Evolutionary conservation across 2,797 vertebrate species (phyloP).

Genomic region (Ispidina lecontei): DNA sequence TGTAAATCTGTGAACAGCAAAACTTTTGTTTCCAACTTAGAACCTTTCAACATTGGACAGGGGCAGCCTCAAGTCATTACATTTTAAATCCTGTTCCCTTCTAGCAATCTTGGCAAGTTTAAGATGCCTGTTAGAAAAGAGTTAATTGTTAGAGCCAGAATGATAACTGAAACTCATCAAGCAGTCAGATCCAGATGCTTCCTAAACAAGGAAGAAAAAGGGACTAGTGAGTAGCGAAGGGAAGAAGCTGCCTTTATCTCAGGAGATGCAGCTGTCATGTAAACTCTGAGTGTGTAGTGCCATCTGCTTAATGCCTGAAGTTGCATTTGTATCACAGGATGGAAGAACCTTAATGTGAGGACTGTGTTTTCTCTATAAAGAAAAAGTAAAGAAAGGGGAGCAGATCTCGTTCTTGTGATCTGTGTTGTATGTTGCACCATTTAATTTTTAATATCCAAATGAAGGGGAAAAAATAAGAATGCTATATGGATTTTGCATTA

Average conservation of each 20-base stretch:
- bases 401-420: neutral
- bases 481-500: neutral
- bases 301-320: slow-evolving; percentile 44
- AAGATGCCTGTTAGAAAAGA: neutral
- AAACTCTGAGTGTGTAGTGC: neutral
- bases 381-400: neutral
- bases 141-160: neutral
- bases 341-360: neutral
- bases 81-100: neutral
- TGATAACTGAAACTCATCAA: neutral
- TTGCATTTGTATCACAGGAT: neutral
- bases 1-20: neutral
- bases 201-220: neutral
- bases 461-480: neutral
- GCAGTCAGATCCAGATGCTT: neutral
- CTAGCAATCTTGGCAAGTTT: neutral
- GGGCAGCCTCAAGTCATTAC: neutral
- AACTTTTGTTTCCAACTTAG: neutral
- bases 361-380: neutral
- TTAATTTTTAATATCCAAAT: neutral
- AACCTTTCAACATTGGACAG: neutral
- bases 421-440: neutral
- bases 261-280: slow-evolving; percentile 30
- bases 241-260: slow-evolving; percentile 4
- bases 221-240: neutral